phyloP scores from a whole-genome alignment of 1,140 invertebrate species.

The Nylanderia fulva region DNA sequence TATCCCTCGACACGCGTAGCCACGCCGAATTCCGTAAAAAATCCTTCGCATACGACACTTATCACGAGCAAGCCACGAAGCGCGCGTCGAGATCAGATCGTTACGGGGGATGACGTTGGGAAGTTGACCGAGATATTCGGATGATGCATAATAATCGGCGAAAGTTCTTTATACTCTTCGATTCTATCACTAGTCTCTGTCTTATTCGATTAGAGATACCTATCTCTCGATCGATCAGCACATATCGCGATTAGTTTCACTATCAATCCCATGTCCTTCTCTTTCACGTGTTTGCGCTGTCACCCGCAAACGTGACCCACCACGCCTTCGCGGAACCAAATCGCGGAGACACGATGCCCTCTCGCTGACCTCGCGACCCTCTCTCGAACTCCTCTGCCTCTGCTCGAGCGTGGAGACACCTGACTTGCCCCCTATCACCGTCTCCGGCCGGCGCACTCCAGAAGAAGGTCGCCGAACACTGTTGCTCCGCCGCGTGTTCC shows the following conservation, averaged over 20 bases:
- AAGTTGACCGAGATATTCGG: slow-evolving; percentile 6
- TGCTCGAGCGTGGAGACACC: slow-evolving; percentile 1
- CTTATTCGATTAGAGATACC: background rate
- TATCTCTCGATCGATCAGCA: background rate
- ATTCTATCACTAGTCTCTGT: background rate
- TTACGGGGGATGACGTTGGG: background rate
- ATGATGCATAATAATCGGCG: slow-evolving; percentile 19
- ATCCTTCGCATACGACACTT: background rate
- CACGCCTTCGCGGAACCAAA: slow-evolving; percentile 63
- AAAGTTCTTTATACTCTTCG: background rate
- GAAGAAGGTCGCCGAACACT: slow-evolving; percentile 60
- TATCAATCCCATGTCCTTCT: background rate
- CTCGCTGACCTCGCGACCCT: slow-evolving; percentile 35
- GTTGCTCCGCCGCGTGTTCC: slow-evolving; percentile 72
- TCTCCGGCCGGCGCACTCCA: slow-evolving; percentile 28
- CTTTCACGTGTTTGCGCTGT: slow-evolving; percentile 4
- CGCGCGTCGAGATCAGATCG: slow-evolving; percentile 15
- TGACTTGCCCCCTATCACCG: slow-evolving; percentile 2
- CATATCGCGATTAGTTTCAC: background rate
- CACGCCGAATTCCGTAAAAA: slow-evolving; percentile 10
- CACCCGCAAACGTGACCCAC: slow-evolving; percentile 33
- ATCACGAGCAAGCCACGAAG: slow-evolving; percentile 6
- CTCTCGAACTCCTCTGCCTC: slow-evolving; percentile 11
- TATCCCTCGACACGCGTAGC: slow-evolving; percentile 52
- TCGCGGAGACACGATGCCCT: slow-evolving; percentile 46